These are phyloP conservation scores for Centroberyx gerrardi DNA, from an alignment of 2,797 vertebrate genomes.

Conservation along the genomic window DNA sequence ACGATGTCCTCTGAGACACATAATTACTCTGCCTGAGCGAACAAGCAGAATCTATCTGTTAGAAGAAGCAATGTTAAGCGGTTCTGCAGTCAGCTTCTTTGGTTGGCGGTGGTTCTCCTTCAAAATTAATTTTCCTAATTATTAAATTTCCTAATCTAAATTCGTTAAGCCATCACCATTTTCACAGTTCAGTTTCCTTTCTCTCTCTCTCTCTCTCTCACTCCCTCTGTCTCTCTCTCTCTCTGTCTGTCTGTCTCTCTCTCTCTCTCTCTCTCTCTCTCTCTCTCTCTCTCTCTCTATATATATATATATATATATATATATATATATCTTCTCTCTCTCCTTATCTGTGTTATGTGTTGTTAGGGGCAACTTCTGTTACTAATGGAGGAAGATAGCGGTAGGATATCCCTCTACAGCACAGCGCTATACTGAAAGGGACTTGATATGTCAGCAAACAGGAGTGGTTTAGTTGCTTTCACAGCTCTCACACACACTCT, in stretches of 20 bases:
- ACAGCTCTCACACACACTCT: too few species aligned
- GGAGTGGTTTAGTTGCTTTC: too few species aligned
- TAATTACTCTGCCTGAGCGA: constrained; percentile 26
- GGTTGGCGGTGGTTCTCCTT: background rate
- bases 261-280: background rate
- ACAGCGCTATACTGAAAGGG: too few species aligned
- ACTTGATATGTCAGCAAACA: background rate
- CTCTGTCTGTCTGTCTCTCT: background rate
- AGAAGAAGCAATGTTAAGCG: constrained; percentile 9
- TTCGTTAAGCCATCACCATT: constrained; percentile 1
- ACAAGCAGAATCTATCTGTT: constrained; percentile 17
- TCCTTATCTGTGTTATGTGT: background rate
- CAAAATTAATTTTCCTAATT: background rate
- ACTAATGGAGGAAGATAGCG: too few species aligned
- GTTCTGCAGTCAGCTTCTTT: background rate
- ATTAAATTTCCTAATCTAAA: background rate
- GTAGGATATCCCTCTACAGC: too few species aligned
- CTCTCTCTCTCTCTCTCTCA: background rate
- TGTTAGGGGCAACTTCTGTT: too few species aligned
- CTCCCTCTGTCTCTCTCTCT: background rate
- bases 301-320: too few species aligned
- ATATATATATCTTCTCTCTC: too few species aligned
- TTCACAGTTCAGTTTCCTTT: background rate
- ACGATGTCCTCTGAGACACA: constrained; percentile 39
- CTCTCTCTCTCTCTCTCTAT: too few species aligned